These are phyloP conservation scores for Stegodyphus dumicola DNA, from an alignment of 1,140 invertebrate species.

Conservation along the genomic window DNA sequence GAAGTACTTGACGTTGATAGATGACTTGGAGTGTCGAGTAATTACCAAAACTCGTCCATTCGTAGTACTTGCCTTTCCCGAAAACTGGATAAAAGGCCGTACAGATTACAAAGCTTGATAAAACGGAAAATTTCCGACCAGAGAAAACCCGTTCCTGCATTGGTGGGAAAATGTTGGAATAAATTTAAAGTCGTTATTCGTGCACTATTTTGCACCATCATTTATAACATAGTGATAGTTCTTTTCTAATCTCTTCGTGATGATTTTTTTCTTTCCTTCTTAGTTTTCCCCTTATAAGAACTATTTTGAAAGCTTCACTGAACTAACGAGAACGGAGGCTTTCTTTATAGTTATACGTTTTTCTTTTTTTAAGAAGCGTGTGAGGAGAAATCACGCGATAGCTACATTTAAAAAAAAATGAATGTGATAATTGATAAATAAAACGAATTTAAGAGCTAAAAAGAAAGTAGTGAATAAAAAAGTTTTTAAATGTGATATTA, in stretches of 20 bases:
- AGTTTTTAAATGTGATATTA: no score
- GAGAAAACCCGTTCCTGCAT: neutral
- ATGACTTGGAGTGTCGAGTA: conserved; percentile 53
- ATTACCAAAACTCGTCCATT: conserved; percentile 54
- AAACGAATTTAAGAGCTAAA: no score
- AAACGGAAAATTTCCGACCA: conserved; percentile 10
- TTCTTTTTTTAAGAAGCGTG: no score
- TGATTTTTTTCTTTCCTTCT: neutral
- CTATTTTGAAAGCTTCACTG: no score
- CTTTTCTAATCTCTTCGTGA: neutral
- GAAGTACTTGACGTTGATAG: conserved; percentile 57
- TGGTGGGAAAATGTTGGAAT: neutral
- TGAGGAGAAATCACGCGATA: no score
- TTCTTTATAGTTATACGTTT: no score
- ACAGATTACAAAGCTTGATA: conserved; percentile 40
- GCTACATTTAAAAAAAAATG: no score
- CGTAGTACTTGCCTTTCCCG: conserved; percentile 27
- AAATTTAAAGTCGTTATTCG: neutral
- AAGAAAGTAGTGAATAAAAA: no score
- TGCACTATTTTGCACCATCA: neutral
- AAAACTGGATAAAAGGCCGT: conserved; percentile 31
- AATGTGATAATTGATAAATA: no score
- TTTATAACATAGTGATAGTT: no score
- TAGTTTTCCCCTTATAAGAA: no score
- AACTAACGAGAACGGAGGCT: no score